Conservation (phyloP, 2,888 invertebrate genomes). For the Lymantria monacha region DNA sequence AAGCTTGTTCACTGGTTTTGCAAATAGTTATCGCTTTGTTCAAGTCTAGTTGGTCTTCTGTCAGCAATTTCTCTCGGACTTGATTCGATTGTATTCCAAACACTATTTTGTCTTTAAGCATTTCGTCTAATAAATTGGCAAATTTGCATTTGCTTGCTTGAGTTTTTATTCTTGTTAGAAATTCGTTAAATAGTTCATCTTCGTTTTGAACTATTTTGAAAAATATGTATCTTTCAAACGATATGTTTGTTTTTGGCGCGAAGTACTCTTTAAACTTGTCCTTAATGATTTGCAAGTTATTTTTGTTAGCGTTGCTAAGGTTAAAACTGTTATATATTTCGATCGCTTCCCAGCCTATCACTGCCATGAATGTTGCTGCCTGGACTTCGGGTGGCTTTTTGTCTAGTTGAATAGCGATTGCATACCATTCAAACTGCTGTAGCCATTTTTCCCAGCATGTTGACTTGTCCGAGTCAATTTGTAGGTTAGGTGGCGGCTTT, state of each 20-base stretch:
- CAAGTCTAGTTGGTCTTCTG: neutral
- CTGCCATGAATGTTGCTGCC: neutral
- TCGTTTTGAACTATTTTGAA: neutral
- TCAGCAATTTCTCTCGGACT: neutral
- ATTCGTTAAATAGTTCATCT: neutral
- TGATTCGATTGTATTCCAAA: neutral
- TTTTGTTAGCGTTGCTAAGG: neutral
- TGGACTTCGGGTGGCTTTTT: neutral
- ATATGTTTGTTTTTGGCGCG: neutral
- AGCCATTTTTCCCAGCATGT: neutral
- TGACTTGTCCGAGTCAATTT: slow-evolving; percentile 14
- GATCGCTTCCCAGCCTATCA: neutral
- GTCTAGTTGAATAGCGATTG: neutral
- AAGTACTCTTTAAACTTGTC: neutral
- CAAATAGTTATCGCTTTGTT: neutral
- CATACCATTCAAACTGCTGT: neutral
- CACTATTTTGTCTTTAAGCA: neutral
- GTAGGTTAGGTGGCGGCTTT: slow-evolving; percentile 17
- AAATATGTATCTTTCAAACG: neutral
- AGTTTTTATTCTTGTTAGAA: neutral
- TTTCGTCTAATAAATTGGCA: neutral
- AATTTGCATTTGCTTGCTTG: neutral
- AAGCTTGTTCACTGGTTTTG: neutral
- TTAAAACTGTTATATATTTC: neutral
- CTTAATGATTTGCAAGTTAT: neutral